Conservation (phyloP, 2,888 invertebrate species). For the Pristionchus entomophagus region DNA sequence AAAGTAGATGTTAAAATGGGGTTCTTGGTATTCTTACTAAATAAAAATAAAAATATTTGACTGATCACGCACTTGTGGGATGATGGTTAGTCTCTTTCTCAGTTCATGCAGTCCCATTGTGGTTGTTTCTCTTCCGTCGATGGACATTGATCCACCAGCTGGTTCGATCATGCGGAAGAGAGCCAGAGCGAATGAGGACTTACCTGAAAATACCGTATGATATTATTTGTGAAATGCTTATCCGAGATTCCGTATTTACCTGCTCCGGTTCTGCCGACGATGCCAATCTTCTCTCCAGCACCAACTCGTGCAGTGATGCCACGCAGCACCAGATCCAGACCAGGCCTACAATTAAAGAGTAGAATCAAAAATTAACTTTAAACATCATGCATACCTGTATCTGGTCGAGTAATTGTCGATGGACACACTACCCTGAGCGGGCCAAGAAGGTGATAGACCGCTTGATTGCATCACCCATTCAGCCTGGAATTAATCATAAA, state of each 20-base stretch:
- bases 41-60: background rate
- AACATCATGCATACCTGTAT: constrained; percentile 20
- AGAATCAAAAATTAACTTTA: background rate
- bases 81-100: constrained; percentile 88
- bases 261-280: constrained; percentile 76
- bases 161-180: constrained; percentile 90
- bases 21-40: no score
- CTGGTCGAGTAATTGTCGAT: constrained; percentile 61
- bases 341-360: constrained; percentile 55
- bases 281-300: constrained; percentile 84
- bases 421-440: constrained; percentile 54
- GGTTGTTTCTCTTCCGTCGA: constrained; percentile 87
- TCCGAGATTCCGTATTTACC: constrained; percentile 51
- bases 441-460: constrained; percentile 56
- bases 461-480: constrained; percentile 60
- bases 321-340: constrained; percentile 85
- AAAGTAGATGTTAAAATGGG: no score
- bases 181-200: constrained; percentile 90
- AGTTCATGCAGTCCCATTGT: constrained; percentile 89
- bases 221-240: background rate
- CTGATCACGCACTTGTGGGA: constrained; percentile 76
- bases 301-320: constrained; percentile 83
- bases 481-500: constrained; percentile 57
- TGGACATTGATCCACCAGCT: constrained; percentile 85
- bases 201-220: constrained; percentile 80